Percentiles rank a stretch among this genome's conserved stretches.
These are phyloP conservation scores for Nemurella pictetii DNA, from an alignment of 2,888 invertebrate species.

Conservation along the genomic window DNA sequence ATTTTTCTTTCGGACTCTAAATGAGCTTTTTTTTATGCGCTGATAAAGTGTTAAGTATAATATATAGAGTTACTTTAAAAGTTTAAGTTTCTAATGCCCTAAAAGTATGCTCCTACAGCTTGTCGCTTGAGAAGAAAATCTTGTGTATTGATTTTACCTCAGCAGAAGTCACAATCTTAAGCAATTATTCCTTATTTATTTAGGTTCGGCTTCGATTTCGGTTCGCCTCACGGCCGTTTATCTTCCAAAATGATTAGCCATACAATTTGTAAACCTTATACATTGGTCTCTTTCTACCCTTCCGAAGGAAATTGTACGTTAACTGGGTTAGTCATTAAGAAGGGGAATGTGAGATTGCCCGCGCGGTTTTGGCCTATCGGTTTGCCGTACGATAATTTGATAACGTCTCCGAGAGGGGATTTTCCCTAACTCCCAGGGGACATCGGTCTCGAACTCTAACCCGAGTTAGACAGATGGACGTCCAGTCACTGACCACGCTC, in stretches of 20 bases:
- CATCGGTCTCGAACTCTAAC: neutral
- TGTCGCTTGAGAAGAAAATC: too few relatives aligned
- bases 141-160: neutral
- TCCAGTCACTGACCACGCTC: neutral
- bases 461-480: neutral
- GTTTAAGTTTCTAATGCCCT: too few relatives aligned
- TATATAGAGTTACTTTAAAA: too few relatives aligned
- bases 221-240: neutral
- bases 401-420: constrained; percentile 9
- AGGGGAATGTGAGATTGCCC: constrained; percentile 21
- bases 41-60: too few relatives aligned
- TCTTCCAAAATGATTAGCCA: constrained; percentile 5
- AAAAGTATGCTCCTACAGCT: too few relatives aligned
- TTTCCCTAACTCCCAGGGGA: neutral
- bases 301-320: constrained; percentile 23
- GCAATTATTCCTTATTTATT: constrained; percentile 1
- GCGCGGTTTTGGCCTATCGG: neutral
- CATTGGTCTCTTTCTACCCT: neutral
- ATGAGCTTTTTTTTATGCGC: too few relatives aligned
- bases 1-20: too few relatives aligned
- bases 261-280: constrained; percentile 12
- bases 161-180: neutral
- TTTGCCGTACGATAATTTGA: constrained; percentile 29
- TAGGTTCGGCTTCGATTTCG: neutral
- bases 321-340: constrained; percentile 25